phyloP scores from a whole-genome alignment of 1,140 invertebrate genomes.

The Nephotettix cincticeps region DNA sequence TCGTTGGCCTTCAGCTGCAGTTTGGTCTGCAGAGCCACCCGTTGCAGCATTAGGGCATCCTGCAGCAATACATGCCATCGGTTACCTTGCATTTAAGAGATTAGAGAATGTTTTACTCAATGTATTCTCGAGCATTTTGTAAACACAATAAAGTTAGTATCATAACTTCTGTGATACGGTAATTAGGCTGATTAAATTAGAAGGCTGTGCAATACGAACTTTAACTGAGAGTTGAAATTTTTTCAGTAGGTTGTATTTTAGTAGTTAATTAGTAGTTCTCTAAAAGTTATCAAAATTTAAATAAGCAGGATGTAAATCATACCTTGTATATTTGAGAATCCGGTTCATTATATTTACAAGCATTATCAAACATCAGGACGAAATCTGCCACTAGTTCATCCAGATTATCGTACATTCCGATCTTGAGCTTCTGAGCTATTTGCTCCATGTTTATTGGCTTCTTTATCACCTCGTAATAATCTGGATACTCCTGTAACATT shows the following conservation, averaged over 20 bases:
- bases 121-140: too few relatives aligned
- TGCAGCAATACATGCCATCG: constrained; percentile 44
- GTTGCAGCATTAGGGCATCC: constrained; percentile 91
- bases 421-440: constrained; percentile 86
- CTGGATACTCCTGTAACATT: constrained; percentile 80
- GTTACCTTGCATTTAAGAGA: too few relatives aligned
- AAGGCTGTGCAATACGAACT: too few relatives aligned
- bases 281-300: too few relatives aligned
- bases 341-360: constrained; percentile 99
- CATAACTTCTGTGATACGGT: too few relatives aligned
- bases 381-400: constrained; percentile 93
- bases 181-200: too few relatives aligned
- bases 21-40: constrained; percentile 80
- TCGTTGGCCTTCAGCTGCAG: constrained; percentile 82
- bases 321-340: constrained; percentile 98
- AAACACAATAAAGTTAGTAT: too few relatives aligned
- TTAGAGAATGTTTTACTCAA: too few relatives aligned
- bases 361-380: constrained; percentile 98
- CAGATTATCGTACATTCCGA: constrained; percentile 71
- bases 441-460: constrained; percentile 96
- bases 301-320: too few relatives aligned
- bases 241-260: too few relatives aligned
- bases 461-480: constrained; percentile 98
- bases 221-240: too few relatives aligned
- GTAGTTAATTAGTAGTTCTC: too few relatives aligned